phyloP scores from a whole-genome alignment of 2,888 invertebrate species.

The Salpingus planirostris region DNA sequence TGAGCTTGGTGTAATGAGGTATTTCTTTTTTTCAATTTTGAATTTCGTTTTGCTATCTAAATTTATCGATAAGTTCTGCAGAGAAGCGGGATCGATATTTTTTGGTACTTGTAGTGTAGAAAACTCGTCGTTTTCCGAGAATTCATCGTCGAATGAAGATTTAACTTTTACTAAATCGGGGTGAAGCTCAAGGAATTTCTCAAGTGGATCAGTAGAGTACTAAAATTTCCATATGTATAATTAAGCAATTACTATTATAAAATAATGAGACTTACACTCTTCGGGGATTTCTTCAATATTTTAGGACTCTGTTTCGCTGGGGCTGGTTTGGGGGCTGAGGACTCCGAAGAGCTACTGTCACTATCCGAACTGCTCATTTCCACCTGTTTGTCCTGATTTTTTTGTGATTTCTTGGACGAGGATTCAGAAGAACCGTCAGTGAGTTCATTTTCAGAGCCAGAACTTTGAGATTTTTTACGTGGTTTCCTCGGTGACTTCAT shows the following conservation, averaged over 20 bases:
- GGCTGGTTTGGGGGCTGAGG: no score
- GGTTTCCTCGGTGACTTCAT: no score
- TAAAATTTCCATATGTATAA: neutral
- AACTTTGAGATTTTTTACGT: no score
- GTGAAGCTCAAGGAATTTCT: slow-evolving; percentile 4
- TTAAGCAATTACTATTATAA: no score
- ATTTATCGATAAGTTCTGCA: slow-evolving; percentile 16
- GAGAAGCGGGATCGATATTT: slow-evolving; percentile 17
- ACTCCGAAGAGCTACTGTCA: neutral
- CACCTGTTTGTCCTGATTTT: neutral
- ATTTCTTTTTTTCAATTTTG: slow-evolving; percentile 20
- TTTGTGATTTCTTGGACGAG: neutral
- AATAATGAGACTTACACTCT: no score
- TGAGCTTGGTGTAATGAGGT: slow-evolving; percentile 17
- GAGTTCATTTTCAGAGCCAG: no score
- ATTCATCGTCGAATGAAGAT: slow-evolving; percentile 2
- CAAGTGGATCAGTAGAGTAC: slow-evolving; percentile 2
- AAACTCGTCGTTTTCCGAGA: slow-evolving; percentile 10
- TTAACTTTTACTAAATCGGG: slow-evolving; percentile 1
- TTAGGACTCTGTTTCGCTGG: no score
- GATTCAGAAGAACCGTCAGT: no score
- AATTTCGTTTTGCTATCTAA: slow-evolving; percentile 19
- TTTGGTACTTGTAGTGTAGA: slow-evolving; percentile 21
- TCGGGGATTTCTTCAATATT: no score
- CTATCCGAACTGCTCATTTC: neutral